Evolutionary conservation across 2,888 invertebrate genomes (phyloP), one percentile per base, ranked within the genome.

Genomic region (Zhengitettix transpicula): DNA sequence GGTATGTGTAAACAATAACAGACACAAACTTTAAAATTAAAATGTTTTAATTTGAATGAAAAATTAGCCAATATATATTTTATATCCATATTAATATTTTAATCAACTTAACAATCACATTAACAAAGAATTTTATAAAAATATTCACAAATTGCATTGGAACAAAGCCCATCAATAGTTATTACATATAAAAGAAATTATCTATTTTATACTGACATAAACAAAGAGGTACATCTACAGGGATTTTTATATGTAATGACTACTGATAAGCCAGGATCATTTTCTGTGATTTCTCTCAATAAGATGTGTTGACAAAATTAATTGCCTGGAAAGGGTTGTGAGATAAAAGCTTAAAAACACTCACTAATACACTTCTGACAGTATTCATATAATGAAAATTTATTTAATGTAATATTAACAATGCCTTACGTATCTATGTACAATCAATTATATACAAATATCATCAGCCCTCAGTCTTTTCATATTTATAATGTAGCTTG

Each of bases 361-460:
- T n/a, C 55, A 55, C 15, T 55, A n/a, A 40, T 41, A n/a, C 40
- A 40, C 16, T 40, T n/a, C 44, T 58, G 42, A 58, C 58, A 55
- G 58, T 57, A 57, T 59, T 47, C 54, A 59, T 61, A 61, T 58
- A 57, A 55, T 61, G 60, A 62, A 61, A 61, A 58, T 60, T 59
- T 55, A 59, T 59, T 63, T 56, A 61, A 63, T 61, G 61, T 58
- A 63, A 57, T 63, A 61, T 63, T 63, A 63, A 63, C 63, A 63
- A 61, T 61, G 60, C 63, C 58, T 61, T 59, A 63, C 60, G 40
- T 60, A 61, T 57, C 60, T 63, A 61, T 63, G 57, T 60, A 61
- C 60, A 60, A 55, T 63, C 58, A 63, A 58, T 63, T 61, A 61
- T 62, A 60, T 63, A 61, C 61, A 63, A 61, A 61, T 63, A 61